These are phyloP conservation scores for Labeo calbasu DNA, from an alignment of 2,797 vertebrate species.

Conservation along the genomic window DNA sequence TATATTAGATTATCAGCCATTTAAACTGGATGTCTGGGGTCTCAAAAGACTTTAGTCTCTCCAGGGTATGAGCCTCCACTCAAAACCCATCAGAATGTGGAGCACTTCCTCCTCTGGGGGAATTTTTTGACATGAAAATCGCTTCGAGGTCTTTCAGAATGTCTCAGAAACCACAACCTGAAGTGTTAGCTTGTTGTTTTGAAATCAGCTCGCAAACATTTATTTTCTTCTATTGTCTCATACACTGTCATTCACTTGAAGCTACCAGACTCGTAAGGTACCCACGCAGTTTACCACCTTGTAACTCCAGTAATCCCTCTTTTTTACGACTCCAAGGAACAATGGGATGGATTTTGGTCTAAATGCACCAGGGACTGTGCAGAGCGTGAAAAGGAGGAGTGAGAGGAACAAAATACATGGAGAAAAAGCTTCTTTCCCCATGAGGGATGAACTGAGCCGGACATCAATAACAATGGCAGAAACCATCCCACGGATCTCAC, in stretches of 20 bases:
- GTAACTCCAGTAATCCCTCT: slow-evolving; percentile 31
- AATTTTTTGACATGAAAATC: slow-evolving; percentile 36
- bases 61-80: slow-evolving; percentile 37
- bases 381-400: slow-evolving; percentile 4
- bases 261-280: background rate
- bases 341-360: slow-evolving; percentile 28
- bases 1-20: slow-evolving; percentile 56
- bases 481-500: slow-evolving; percentile 42
- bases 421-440: background rate
- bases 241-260: slow-evolving; percentile 16
- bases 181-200: slow-evolving; percentile 26
- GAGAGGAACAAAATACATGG: background rate
- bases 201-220: slow-evolving; percentile 14
- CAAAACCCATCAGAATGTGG: slow-evolving; percentile 41
- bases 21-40: slow-evolving; percentile 56
- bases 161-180: slow-evolving; percentile 14
- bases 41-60: slow-evolving; percentile 41
- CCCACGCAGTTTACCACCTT: slow-evolving; percentile 4
- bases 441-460: slow-evolving; percentile 28
- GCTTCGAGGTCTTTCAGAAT: slow-evolving; percentile 10
- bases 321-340: background rate
- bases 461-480: slow-evolving; percentile 47
- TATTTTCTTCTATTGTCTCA: slow-evolving; percentile 12
- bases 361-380: slow-evolving; percentile 11
- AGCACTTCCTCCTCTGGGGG: slow-evolving; percentile 38